Percentiles rank a stretch among this genome's conserved stretches.
Evolutionary conservation across 2,113 vertebrate genomes (phyloP).

Genomic region (Passer domesticus): DNA sequence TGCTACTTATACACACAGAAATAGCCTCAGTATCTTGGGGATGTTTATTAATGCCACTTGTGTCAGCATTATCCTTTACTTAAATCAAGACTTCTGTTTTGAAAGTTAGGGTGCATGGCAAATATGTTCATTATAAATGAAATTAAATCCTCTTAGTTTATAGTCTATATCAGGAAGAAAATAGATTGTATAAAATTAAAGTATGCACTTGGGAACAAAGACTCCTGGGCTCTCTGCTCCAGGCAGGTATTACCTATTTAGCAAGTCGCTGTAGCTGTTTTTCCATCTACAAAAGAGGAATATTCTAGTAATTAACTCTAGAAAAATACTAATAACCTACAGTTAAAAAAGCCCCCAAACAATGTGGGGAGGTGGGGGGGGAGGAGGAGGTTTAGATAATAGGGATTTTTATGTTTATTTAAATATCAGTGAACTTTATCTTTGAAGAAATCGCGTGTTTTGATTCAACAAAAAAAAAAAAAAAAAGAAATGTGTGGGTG

Average conservation of each 20-base stretch:
- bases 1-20: background rate
- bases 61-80: background rate
- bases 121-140: background rate
- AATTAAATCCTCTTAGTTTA: background rate
- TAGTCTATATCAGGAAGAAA: background rate
- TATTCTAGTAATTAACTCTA: background rate
- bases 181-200: background rate
- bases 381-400: background rate
- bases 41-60: background rate
- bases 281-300: background rate
- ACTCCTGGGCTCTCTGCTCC: background rate
- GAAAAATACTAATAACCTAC: background rate
- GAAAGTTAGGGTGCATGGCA: background rate
- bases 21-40: background rate
- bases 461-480: background rate
- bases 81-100: background rate
- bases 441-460: background rate
- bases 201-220: background rate
- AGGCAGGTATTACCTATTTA: background rate
- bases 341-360: background rate
- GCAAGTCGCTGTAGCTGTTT: background rate
- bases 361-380: accelerated
- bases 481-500: background rate
- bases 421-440: background rate
- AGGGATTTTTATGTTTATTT: background rate